Conservation (phyloP, 2,888 invertebrate genomes). For the Eutolmus rufibarbis region DNA sequence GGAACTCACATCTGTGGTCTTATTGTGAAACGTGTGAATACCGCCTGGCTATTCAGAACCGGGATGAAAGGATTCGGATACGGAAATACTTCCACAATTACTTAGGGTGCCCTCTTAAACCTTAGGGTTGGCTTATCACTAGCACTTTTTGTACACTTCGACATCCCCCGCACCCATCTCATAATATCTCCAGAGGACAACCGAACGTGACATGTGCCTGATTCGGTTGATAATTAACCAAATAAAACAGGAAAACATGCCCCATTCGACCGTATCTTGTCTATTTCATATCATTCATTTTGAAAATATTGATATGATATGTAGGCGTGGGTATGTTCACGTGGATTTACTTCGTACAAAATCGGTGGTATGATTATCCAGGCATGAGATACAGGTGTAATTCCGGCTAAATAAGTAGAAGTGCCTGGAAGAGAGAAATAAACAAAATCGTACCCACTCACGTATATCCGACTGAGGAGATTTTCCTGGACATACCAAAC, state of each 20-base stretch:
- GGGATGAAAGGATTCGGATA: background rate
- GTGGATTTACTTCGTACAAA: background rate
- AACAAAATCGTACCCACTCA: background rate
- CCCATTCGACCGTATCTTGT: background rate
- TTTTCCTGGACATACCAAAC: background rate
- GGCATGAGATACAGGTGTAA: background rate
- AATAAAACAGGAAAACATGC: background rate
- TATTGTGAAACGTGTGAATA: background rate
- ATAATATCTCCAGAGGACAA: background rate
- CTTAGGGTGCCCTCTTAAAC: background rate
- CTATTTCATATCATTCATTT: background rate
- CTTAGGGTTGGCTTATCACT: background rate
- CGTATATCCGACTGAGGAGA: background rate
- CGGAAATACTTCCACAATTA: background rate
- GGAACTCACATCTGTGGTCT: background rate
- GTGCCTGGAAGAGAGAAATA: background rate
- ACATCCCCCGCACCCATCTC: background rate
- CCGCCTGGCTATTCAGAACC: background rate
- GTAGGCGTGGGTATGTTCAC: background rate
- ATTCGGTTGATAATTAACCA: background rate
- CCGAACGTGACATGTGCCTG: background rate
- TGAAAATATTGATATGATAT: background rate
- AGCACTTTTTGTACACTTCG: background rate
- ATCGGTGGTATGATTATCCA: background rate
- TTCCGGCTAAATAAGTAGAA: background rate